Base-by-base conservation (phyloP, 2,888 invertebrate genomes). In the Zelleria hepariella region DNA sequence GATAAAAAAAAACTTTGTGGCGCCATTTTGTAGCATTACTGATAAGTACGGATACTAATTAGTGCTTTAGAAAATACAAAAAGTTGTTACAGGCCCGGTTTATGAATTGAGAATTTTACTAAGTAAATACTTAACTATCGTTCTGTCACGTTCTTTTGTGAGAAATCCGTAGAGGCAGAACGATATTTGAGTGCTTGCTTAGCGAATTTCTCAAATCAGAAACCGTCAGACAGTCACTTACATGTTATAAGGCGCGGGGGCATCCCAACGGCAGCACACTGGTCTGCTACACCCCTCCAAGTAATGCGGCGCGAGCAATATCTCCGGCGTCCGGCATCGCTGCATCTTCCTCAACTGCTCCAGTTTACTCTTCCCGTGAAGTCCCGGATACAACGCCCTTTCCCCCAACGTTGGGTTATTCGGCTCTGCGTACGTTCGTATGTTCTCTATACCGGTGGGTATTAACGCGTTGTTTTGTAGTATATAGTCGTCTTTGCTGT, bases 231-330 rank as follows among this genome's bases (percentile, higher is more conserved):
- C 2, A 2, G 15, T 15, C 5, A 78, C 80, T 78, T 53, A 85
- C 85, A 74, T 62, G 56, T 83, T 84, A 0, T 58, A 52, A 8
- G 58, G 52, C 32, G 52, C 18, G 18, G 86, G 77, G 24, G 82
- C 72, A 62, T 87, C 78, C 90, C 90, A 83, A 66, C 90, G 80
- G 68, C 89, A 82, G 78, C 89, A 80, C 48, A 86, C 76, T 65
- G 82, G 88, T 24, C 86, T 66, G 54, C 67, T 78, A 59, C 85
- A 83, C 0, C 80, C 79, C 61, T 92, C 91, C 58, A 94, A 75
- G 74, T 93, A 94, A 65, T 94, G 92, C 18, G 96, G 95, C 0
- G 95, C 93, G 24, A 96, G 79, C 32, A 96, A 80, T 47, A 96
- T 92, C 84, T 96, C 95, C 0, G 95, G 94, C 0, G 95, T 94